phyloP scores from a whole-genome alignment of 2,113 vertebrate species.

The Trachemys scripta region DNA sequence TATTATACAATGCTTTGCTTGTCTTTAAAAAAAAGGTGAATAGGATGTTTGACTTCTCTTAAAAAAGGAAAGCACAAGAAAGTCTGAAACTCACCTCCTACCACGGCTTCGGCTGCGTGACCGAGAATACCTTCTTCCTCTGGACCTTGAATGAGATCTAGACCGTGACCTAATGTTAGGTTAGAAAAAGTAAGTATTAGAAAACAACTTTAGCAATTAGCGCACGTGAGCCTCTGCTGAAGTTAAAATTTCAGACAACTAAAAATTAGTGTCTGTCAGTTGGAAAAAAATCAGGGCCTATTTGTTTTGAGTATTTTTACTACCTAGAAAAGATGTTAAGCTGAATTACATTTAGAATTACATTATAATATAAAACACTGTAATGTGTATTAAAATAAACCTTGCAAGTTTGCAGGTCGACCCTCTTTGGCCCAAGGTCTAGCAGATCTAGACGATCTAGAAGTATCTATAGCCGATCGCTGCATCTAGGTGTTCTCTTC shows the following conservation, averaged over 20 bases:
- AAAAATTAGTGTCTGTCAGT: conserved; percentile 80
- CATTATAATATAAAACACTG: conserved; percentile 87
- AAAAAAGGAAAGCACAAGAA: neutral
- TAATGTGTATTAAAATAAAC: conserved; percentile 97
- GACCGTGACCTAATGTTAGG: conserved; percentile 86
- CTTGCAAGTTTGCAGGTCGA: conserved; percentile 96
- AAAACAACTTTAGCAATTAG: neutral
- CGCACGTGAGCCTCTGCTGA: conserved; percentile 76
- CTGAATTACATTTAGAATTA: conserved; percentile 86
- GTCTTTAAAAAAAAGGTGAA: fast-evolving
- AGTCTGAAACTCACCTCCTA: conserved; percentile 74
- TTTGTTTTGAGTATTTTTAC: conserved; percentile 78
- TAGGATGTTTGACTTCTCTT: neutral
- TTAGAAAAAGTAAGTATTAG: conserved; percentile 76
- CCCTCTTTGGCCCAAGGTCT: conserved; percentile 96
- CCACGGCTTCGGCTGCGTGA: conserved; percentile 83
- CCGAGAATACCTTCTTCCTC: conserved; percentile 85
- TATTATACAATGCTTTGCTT: neutral
- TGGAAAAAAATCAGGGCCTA: conserved; percentile 84
- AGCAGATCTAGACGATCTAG: conserved; percentile 95
- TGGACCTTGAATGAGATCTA: conserved; percentile 86
- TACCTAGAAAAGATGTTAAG: conserved; percentile 88
- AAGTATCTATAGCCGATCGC: conserved; percentile 95
- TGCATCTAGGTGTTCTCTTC: conserved; percentile 95
- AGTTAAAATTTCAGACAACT: conserved; percentile 77